A percentile compares a stretch with the other conserved stretches of the same genome.
These are phyloP conservation scores for Amphilophus citrinellus DNA, from an alignment of 2,113 vertebrate genomes.

Conservation along the genomic window DNA sequence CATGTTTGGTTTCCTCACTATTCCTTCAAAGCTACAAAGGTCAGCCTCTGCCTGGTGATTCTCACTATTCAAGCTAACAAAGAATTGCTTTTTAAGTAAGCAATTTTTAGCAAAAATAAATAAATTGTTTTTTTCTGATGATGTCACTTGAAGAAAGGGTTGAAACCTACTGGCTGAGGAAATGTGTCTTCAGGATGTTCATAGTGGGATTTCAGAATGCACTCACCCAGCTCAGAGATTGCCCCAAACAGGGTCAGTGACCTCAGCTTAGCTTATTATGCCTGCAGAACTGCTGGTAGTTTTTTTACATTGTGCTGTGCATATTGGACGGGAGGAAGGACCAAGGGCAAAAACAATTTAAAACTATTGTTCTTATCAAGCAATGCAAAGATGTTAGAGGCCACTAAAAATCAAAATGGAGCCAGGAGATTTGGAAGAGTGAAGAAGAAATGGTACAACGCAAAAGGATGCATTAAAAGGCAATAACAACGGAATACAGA, in stretches of 20 bases:
- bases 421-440: not conserved
- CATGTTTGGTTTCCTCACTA: not conserved
- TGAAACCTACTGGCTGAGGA: conserved; percentile 12
- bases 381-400: not conserved
- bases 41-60: not conserved
- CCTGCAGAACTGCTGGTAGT: not conserved
- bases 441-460: not conserved
- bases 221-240: conserved; percentile 32
- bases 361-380: not conserved
- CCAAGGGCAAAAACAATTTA: not conserved
- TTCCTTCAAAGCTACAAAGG: not conserved
- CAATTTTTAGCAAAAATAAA: conserved; percentile 19
- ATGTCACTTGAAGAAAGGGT: conserved; percentile 11
- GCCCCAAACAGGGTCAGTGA: conserved; percentile 41
- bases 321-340: conserved; percentile 18
- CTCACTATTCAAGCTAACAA: conserved; percentile 8
- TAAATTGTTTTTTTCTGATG: not conserved
- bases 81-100: conserved; percentile 5
- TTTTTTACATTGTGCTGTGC: not conserved
- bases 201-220: conserved; percentile 44
- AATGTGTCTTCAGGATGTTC: conserved; percentile 16
- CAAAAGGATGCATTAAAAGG: not conserved
- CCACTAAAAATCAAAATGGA: not conserved
- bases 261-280: conserved; percentile 32
- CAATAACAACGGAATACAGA: not conserved